Base-by-base conservation (phyloP, 2,888 invertebrate species). In the Agonopterix alstromeriana region DNA sequence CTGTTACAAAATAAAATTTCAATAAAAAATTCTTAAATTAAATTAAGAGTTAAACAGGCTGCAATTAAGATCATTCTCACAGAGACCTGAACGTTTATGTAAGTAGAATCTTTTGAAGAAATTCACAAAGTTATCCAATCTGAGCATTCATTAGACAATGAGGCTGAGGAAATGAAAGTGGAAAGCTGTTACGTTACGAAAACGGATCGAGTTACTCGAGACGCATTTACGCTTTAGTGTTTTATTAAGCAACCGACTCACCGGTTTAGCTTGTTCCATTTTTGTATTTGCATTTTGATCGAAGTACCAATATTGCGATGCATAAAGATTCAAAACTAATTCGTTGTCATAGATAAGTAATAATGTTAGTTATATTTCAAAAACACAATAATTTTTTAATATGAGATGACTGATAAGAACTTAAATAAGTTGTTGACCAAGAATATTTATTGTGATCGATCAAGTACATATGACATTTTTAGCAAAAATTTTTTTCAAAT, bases 161-260 rank as follows among this genome's bases (percentile, higher is more conserved):
- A 81, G 77, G 73, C 70, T 73, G 76, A 78, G 80, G 78, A 81
- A 86, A 82, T 70, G 85, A 86, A 86, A 87, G 84, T 82, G 76
- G 79, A 83, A 82, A 82, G 81, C 70, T 70, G 69, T 83, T 83
- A 79, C 82, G 84, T 67, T 70, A 63, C 65, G 67, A 76, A 72
- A 72, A 73, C 78, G 73, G 70, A 77, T 73, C 71, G 66, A 59
- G 65, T 60, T 60, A 61, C 11, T 10, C 42, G 66, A 66, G 64
- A 65, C 67, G 62, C 64, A 64, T 70, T 69, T 60, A 57, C 59
- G 56, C 56, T 55, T 38, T 52, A 57, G 42, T 51, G 49, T 54
- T 53, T 48, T 52, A 46, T 52, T 51, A 49, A 48, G 48, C 45
- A 52, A 55, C 53, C 50, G 48, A 45, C 49, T 55, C 11, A 10